A percentile compares a stretch with the other conserved stretches of the same genome.
Evolutionary conservation across 2,113 vertebrate species (phyloP).

Genomic region (Pogona vitticeps): DNA sequence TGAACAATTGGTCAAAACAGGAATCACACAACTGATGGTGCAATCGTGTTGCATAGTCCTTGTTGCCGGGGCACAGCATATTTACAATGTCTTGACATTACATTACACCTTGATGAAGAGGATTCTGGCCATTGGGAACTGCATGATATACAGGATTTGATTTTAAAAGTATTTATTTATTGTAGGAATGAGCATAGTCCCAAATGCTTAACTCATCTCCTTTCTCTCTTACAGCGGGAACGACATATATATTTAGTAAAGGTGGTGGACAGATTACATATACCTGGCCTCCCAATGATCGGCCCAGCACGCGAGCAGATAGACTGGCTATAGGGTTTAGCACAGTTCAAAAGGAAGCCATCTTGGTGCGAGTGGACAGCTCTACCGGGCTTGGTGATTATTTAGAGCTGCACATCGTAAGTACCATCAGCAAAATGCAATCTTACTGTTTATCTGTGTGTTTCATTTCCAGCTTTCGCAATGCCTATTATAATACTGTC

Average conservation of each 20-base stretch:
- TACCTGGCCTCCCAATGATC: slow-evolving; percentile 97
- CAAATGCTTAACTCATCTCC: slow-evolving; percentile 46
- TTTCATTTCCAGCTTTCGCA: neutral
- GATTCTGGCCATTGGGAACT: no score
- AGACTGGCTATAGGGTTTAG: slow-evolving; percentile 98
- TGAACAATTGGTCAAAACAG: no score
- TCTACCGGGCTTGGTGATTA: slow-evolving; percentile 97
- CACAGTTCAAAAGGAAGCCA: slow-evolving; percentile 94
- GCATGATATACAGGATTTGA: neutral
- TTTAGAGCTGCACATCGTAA: slow-evolving; percentile 98
- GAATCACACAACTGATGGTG: no score
- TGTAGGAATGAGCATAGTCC: neutral
- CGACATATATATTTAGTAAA: slow-evolving; percentile 97
- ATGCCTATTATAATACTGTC: neutral
- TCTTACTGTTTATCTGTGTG: neutral
- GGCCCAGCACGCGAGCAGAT: slow-evolving; percentile 96
- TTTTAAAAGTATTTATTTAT: neutral
- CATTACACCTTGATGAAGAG: no score
- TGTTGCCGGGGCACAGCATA: no score
- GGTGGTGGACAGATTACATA: slow-evolving; percentile 97
- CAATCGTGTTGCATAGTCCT: neutral
- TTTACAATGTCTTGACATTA: no score
- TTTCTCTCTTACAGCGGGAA: slow-evolving; percentile 87
- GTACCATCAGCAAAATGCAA: slow-evolving; percentile 67
- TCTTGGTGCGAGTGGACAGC: slow-evolving; percentile 97